Conservation (phyloP, 2,113 vertebrate genomes). For the Charina bottae region DNA sequence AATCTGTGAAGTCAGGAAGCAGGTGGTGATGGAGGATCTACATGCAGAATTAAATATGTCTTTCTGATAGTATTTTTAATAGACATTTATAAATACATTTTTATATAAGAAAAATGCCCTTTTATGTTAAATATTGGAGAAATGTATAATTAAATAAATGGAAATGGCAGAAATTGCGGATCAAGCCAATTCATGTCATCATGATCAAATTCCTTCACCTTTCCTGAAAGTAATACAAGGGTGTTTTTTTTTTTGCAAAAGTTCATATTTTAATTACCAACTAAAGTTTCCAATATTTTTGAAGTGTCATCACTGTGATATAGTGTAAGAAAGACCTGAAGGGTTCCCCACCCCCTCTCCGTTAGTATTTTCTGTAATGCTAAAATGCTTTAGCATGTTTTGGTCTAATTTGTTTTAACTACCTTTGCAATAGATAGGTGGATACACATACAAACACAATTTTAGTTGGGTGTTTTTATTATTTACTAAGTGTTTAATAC, state of each 20-base stretch:
- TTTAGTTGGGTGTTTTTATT: constrained; percentile 57
- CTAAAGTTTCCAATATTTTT: constrained; percentile 48
- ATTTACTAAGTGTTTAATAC: constrained; percentile 70
- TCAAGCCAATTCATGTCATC: neutral
- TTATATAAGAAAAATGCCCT: neutral
- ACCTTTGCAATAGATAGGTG: constrained; percentile 56
- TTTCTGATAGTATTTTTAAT: neutral
- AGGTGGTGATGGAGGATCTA: neutral
- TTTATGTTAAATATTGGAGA: neutral
- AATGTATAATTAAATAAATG: neutral
- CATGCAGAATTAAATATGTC: neutral
- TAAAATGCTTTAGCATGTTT: neutral
- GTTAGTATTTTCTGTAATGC: neutral
- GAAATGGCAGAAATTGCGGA: neutral
- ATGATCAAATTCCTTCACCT: neutral
- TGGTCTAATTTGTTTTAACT: constrained; percentile 51
- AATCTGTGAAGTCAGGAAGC: neutral
- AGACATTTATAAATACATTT: neutral
- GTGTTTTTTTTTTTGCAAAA: neutral
- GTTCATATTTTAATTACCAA: neutral
- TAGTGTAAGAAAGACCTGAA: constrained; percentile 56
- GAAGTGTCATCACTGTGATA: constrained; percentile 55
- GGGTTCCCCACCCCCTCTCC: neutral
- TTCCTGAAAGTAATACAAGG: neutral
- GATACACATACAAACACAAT: neutral